Evolutionary conservation across 2,113 vertebrate species (phyloP).

Genomic region (Festucalex cinctus): DNA sequence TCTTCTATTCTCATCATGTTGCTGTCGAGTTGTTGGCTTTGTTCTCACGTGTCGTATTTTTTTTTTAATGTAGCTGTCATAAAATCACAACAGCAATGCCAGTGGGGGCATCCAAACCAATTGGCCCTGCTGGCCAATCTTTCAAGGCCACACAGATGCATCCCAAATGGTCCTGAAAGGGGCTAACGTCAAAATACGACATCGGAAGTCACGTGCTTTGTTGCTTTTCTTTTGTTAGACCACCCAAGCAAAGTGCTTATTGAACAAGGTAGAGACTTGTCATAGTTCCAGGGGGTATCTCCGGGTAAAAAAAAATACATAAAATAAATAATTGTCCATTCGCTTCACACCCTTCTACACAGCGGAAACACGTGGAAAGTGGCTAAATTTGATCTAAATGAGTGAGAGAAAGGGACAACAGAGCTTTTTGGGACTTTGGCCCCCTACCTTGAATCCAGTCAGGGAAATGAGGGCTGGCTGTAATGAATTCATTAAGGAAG

Average conservation of each 20-base stretch:
- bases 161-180: background rate
- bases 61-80: background rate
- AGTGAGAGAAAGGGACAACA: slow-evolving; percentile 32
- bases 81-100: background rate
- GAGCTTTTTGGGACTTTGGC: slow-evolving; percentile 25
- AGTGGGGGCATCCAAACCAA: background rate
- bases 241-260: background rate
- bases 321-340: no score
- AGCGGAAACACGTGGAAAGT: slow-evolving; percentile 18
- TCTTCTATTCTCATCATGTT: background rate
- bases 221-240: background rate
- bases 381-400: slow-evolving; percentile 37
- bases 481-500: slow-evolving; percentile 58
- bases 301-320: slow-evolving; percentile 3
- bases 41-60: background rate
- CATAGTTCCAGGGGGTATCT: background rate
- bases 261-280: background rate
- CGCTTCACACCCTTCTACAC: slow-evolving; percentile 34
- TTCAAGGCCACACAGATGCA: background rate
- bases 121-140: background rate
- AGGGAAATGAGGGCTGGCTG: slow-evolving; percentile 50
- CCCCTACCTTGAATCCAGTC: slow-evolving; percentile 46
- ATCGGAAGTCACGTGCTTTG: background rate
- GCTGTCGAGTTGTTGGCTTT: background rate
- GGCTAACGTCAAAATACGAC: background rate